phyloP scores from a whole-genome alignment of 2,113 vertebrate species.

The Phaethon lepturus region DNA sequence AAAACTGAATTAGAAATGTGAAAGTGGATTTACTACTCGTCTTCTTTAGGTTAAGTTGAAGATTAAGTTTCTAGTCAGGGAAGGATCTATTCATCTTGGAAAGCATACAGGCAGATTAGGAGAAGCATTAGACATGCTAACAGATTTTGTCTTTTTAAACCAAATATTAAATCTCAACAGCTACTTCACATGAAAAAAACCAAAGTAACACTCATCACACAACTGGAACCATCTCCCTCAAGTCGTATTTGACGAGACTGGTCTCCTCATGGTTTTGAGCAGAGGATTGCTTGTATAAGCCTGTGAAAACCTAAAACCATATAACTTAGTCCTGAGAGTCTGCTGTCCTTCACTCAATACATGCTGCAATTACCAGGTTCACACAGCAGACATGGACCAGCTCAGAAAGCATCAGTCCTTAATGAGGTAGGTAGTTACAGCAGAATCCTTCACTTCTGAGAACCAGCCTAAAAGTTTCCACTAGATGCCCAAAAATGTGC shows the following conservation, averaged over 20 bases:
- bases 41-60: constrained; percentile 26
- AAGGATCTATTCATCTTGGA: neutral
- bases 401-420: neutral
- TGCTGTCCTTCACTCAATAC: neutral
- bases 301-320: neutral
- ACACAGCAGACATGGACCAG: neutral
- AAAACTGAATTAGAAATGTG: constrained; percentile 25
- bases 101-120: neutral
- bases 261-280: neutral
- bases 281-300: neutral
- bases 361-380: neutral
- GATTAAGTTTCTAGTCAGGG: constrained; percentile 22
- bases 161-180: neutral
- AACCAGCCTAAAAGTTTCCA: neutral
- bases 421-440: neutral
- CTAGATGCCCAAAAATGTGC: neutral
- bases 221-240: neutral
- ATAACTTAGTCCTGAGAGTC: neutral
- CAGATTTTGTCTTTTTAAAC: neutral
- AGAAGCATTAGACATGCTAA: neutral
- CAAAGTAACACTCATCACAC: neutral
- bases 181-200: neutral
- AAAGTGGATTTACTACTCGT: constrained; percentile 30
- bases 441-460: neutral
- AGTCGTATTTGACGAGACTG: neutral